Percentiles rank a stretch among this genome's conserved stretches.
Evolutionary conservation across 2,113 vertebrate species (phyloP).

Genomic region (Thamnophis sirtalis): DNA sequence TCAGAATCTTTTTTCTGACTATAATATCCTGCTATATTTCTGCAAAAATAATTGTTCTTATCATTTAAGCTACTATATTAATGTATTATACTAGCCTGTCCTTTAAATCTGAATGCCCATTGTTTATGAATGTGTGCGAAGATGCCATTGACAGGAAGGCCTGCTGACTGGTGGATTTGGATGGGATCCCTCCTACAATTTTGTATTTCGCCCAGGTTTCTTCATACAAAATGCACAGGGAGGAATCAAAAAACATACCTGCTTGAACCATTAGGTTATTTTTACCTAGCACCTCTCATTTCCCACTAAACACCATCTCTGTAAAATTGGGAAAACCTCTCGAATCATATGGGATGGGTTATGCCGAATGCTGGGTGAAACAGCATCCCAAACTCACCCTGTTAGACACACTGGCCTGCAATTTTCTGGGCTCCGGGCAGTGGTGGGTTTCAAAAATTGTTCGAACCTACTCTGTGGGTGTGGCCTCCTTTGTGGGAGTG

Average conservation of each 20-base stretch:
- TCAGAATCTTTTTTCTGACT: not conserved
- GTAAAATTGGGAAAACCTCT: not conserved
- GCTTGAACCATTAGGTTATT: not conserved
- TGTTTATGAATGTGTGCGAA: not conserved
- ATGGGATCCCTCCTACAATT: not conserved
- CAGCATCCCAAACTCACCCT: not conserved
- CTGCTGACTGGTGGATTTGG: not conserved
- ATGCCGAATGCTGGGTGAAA: not conserved
- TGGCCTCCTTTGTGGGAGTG: too few relatives aligned
- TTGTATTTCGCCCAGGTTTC: not conserved
- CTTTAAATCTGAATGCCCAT: not conserved
- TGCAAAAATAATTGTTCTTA: not conserved
- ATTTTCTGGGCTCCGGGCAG: not conserved
- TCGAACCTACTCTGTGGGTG: too few relatives aligned
- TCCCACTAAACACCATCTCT: not conserved
- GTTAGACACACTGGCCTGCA: not conserved
- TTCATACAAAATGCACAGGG: not conserved
- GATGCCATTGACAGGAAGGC: not conserved
- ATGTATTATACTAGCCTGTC: not conserved
- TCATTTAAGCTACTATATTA: not conserved
- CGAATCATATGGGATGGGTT: not conserved
- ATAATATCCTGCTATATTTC: too few relatives aligned
- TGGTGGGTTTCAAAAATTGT: too few relatives aligned
- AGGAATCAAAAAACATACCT: not conserved
- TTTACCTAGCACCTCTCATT: not conserved